Evolutionary conservation across 2,888 invertebrate genomes (phyloP).

Genomic region (Himalopsyche kuldschensis): DNA sequence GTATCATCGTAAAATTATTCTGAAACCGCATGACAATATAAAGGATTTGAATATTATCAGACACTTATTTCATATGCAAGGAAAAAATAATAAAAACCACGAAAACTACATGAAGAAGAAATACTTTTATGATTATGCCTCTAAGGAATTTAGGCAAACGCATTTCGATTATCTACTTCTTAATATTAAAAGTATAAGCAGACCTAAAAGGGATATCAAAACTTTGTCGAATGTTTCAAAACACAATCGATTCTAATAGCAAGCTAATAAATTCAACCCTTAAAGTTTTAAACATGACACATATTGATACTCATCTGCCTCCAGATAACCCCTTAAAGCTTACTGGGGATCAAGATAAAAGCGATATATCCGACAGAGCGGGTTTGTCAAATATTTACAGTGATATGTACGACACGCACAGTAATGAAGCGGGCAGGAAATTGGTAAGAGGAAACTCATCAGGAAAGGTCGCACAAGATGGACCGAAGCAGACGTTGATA

Average conservation of each 20-base stretch:
- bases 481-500: neutral
- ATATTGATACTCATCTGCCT: neutral
- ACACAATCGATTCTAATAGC: neutral
- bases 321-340: neutral
- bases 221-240: neutral
- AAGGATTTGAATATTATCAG: neutral
- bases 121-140: neutral
- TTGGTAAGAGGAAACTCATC: neutral
- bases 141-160: neutral
- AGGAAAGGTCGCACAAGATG: neutral
- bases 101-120: neutral
- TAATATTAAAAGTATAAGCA: neutral
- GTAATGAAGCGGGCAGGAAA: neutral
- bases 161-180: neutral
- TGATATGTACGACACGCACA: neutral
- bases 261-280: neutral
- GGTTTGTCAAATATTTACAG: conserved; percentile 9
- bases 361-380: neutral
- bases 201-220: neutral
- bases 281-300: neutral
- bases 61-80: neutral
- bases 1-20: neutral
- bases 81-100: neutral
- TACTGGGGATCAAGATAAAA: neutral
- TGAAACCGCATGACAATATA: neutral